phyloP scores from a whole-genome alignment of 1,140 invertebrate genomes.

The Hyposmocoma kahamanoa region DNA sequence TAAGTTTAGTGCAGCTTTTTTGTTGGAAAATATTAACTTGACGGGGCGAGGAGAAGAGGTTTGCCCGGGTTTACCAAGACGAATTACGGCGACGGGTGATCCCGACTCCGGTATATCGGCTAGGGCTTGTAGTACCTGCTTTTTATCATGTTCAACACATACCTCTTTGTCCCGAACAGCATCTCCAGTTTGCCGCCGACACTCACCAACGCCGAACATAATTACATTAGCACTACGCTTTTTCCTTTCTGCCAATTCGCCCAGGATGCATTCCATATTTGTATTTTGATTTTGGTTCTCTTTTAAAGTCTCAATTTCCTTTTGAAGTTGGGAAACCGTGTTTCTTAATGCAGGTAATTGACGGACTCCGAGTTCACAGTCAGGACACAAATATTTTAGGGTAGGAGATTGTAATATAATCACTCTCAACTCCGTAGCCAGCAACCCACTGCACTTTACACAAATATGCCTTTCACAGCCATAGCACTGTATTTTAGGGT shows the following conservation, averaged over 20 bases:
- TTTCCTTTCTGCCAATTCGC: not conserved
- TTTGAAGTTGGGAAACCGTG: not conserved
- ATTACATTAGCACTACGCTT: not conserved
- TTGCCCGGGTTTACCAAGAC: not conserved
- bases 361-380: not conserved
- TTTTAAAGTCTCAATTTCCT: not conserved
- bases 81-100: not conserved
- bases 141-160: not conserved
- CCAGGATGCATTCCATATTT: not conserved
- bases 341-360: not conserved
- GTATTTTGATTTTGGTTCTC: not conserved
- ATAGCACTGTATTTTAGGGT: not conserved
- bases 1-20: not conserved
- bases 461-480: not conserved
- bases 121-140: not conserved
- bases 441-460: conserved; percentile 1
- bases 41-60: not conserved
- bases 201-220: not conserved
- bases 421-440: conserved; percentile 2
- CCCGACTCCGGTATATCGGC: not conserved
- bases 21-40: not conserved
- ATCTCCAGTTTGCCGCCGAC: not conserved
- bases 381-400: not conserved
- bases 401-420: not conserved
- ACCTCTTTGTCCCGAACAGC: not conserved